Conservation (phyloP, 2,888 invertebrate genomes). For the Dusona sp. region DNA sequence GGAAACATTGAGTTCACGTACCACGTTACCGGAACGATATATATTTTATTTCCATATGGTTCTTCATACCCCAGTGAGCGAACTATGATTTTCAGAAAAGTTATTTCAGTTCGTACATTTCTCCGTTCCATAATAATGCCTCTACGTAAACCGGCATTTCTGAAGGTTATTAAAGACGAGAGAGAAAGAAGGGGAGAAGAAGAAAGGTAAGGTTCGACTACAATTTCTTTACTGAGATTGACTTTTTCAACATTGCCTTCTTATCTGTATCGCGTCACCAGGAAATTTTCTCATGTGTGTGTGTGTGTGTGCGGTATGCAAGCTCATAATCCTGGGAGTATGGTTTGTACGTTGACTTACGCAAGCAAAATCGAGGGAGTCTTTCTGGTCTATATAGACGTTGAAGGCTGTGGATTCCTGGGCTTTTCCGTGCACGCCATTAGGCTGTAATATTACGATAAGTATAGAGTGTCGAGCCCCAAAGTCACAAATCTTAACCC, state of each 20-base stretch:
- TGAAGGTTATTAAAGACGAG: constrained; percentile 7
- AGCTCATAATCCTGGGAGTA: constrained; percentile 40
- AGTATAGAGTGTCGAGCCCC: constrained; percentile 50
- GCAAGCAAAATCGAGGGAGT: constrained; percentile 34
- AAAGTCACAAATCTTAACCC: constrained; percentile 57
- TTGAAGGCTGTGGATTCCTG: constrained; percentile 16
- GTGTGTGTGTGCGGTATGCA: constrained; percentile 33
- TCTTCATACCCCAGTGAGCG: not conserved
- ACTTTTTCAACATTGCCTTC: constrained; percentile 45
- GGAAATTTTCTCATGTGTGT: not conserved
- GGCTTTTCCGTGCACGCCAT: constrained; percentile 55
- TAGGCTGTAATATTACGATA: constrained; percentile 61
- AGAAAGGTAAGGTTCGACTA: not conserved
- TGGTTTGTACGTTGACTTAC: constrained; percentile 35
- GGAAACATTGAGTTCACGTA: not conserved
- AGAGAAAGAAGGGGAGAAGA: not conserved
- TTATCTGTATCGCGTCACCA: constrained; percentile 36
- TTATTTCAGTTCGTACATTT: constrained; percentile 40
- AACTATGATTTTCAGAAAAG: constrained; percentile 3
- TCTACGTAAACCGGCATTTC: constrained; percentile 7
- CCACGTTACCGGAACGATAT: not conserved
- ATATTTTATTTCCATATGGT: not conserved
- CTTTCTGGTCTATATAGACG: not conserved
- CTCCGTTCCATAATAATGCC: not conserved
- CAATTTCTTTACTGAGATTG: constrained; percentile 35